phyloP scores from a whole-genome alignment of 1,140 invertebrate species.

The Panonychus citri region DNA sequence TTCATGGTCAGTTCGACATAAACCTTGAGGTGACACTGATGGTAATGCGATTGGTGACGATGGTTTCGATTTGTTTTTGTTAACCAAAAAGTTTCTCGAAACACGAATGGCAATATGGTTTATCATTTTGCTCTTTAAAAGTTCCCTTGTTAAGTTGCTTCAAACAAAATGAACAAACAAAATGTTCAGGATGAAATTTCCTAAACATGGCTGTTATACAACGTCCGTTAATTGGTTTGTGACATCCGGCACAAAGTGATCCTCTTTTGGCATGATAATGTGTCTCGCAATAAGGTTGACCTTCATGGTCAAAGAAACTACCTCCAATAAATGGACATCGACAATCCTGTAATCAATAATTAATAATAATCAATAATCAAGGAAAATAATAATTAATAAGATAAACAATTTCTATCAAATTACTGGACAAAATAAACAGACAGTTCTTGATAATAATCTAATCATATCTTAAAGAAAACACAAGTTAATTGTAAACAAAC shows the following conservation, averaged over 20 bases:
- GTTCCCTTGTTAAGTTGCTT: constrained; percentile 93
- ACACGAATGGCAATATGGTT: constrained; percentile 90
- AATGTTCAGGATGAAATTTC: constrained; percentile 97
- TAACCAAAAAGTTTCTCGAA: constrained; percentile 88
- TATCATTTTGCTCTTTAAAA: constrained; percentile 93
- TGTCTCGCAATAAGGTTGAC: constrained; percentile 86
- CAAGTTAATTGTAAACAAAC: too few species aligned
- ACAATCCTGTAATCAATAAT: constrained; percentile 47
- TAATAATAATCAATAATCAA: background rate
- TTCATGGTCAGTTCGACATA: too few species aligned
- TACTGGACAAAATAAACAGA: too few species aligned
- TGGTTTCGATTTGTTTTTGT: too few species aligned
- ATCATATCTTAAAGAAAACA: too few species aligned
- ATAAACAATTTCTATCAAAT: background rate
- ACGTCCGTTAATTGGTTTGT: constrained; percentile 83
- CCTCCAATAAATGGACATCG: constrained; percentile 63
- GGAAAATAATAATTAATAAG: background rate
- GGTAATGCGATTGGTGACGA: too few species aligned
- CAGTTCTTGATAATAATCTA: too few species aligned
- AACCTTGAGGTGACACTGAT: too few species aligned
- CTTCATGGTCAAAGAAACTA: constrained; percentile 87
- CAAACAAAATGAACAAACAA: constrained; percentile 90
- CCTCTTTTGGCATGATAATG: constrained; percentile 92
- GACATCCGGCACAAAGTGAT: constrained; percentile 85
- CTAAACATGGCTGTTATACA: constrained; percentile 97